Percentiles rank a stretch among this genome's conserved stretches.
These are phyloP conservation scores for Bujurquina vittata DNA, from an alignment of 2,113 vertebrate species.

Conservation along the genomic window DNA sequence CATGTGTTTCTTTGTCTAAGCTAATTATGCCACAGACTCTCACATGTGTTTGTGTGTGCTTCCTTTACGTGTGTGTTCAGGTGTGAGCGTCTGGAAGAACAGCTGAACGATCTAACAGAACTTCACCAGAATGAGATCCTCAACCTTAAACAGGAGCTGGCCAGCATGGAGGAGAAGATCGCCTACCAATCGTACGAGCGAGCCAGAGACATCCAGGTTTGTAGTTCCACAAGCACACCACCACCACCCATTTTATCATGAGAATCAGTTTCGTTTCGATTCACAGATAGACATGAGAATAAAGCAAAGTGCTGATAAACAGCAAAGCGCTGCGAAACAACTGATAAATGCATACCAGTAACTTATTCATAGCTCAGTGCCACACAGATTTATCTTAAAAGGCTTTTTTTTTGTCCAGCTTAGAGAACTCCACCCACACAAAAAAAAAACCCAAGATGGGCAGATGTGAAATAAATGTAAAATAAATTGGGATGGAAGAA, in stretches of 20 bases:
- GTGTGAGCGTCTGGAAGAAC: constrained; percentile 96
- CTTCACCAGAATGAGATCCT: constrained; percentile 99
- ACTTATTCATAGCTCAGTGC: neutral
- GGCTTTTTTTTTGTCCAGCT: neutral
- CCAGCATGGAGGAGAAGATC: constrained; percentile 99
- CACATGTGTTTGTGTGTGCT: constrained; percentile 13
- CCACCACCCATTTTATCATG: neutral
- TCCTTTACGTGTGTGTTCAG: constrained; percentile 71
- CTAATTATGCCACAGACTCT: constrained; percentile 38
- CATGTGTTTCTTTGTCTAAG: constrained; percentile 48
- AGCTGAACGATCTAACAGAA: constrained; percentile 96
- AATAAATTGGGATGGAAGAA: neutral
- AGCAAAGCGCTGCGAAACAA: neutral
- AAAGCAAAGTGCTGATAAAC: neutral
- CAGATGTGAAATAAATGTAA: neutral
- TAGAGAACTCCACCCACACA: neutral
- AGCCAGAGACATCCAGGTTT: constrained; percentile 84
- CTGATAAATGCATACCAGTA: neutral
- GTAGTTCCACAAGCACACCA: constrained; percentile 21
- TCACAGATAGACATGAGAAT: neutral
- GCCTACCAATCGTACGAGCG: constrained; percentile 98
- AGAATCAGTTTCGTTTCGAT: neutral
- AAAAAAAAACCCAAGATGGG: neutral
- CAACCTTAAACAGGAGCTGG: constrained; percentile 97
- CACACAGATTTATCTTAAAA: neutral